Evolutionary conservation across 2,888 invertebrate species (phyloP), one percentile per base, ranked within the genome.

Genomic region (Acleris emargana): DNA sequence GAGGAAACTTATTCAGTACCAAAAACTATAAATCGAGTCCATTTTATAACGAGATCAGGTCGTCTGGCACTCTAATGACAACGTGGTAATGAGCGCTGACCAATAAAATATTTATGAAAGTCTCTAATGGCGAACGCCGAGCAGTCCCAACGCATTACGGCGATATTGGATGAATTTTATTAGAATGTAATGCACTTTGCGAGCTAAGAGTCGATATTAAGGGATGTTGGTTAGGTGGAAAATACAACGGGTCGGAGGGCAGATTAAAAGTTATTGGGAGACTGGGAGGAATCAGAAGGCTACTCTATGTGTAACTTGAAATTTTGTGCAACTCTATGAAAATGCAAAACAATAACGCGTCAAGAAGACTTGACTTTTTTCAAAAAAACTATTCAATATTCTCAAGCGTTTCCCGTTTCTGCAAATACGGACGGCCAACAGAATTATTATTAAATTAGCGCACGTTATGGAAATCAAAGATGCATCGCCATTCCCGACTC

Each of bases 21-120:
- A 38, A 38, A 38, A 38, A 38, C 38, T 38, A 38, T 38, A 38
- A 13, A 38, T 38, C 13, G 38, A 38, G 38, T 38, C 38, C 38
- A 38, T 38, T 38, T 38, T 38, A 38, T 38, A 38, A 38, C 13
- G 38, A 38, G 38, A 38, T 38, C 38, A 38, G 38, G 0, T 38
- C 38, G 38, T 45, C 45, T 84, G 87, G 84, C 89, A 87, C 88
- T 88, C 89, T 89, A 91, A 89, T 89, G 82, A 80, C 80, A 76
- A 83, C 87, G 89, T 72, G 71, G 85, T 89, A 91, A 89, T 90
- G 89, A 89, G 89, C 79, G 82, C 80, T 83, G 80, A 83, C 87
- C 89, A 89, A 89, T 90, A 89, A 89, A 88, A 86, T 89, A 89
- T 90, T 89, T 89, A 89, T 89, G 89, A 88, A 88, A 87, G 80